A percentile compares a stretch with the other conserved stretches of the same genome.
phyloP scores from a whole-genome alignment of 2,113 vertebrate genomes.

The Pelobates fuscus region DNA sequence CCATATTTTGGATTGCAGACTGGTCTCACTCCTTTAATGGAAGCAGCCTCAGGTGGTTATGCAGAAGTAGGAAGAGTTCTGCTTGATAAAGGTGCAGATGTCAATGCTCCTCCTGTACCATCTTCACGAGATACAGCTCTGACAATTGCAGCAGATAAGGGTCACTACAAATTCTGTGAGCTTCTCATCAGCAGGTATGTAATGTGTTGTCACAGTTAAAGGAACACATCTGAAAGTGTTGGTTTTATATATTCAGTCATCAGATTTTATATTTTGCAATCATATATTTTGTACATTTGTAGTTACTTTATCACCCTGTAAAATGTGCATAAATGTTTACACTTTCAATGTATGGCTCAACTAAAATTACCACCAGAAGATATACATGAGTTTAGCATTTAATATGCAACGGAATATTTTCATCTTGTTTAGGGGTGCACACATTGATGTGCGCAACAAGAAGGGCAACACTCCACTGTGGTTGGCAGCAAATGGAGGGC shows the following conservation, averaged over 20 bases:
- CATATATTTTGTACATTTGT: background rate
- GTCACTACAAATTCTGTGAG: conserved; percentile 99
- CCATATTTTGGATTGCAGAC: conserved; percentile 69
- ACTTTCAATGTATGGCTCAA: too few species aligned
- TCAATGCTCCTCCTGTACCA: conserved; percentile 95
- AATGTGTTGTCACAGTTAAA: background rate
- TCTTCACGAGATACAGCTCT: conserved; percentile 97
- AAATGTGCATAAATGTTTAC: too few species aligned
- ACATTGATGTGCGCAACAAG: conserved; percentile 98
- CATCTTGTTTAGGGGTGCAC: conserved; percentile 83
- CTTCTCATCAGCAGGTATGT: conserved; percentile 94
- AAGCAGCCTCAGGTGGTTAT: conserved; percentile 97
- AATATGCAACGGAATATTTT: background rate
- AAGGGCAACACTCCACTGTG: conserved; percentile 98
- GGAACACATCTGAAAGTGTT: too few species aligned
- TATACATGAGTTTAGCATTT: too few species aligned
- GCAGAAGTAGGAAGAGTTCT: conserved; percentile 95
- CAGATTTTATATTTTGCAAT: too few species aligned
- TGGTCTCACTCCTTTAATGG: conserved; percentile 95
- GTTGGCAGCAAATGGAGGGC: conserved; percentile 95
- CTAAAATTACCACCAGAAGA: too few species aligned
- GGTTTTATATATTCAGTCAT: too few species aligned
- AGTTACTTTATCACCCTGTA: background rate
- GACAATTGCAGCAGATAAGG: conserved; percentile 98
- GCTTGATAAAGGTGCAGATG: conserved; percentile 96